These are phyloP conservation scores for Semotilus atromaculatus DNA, from an alignment of 2,797 vertebrate species.

Conservation along the genomic window DNA sequence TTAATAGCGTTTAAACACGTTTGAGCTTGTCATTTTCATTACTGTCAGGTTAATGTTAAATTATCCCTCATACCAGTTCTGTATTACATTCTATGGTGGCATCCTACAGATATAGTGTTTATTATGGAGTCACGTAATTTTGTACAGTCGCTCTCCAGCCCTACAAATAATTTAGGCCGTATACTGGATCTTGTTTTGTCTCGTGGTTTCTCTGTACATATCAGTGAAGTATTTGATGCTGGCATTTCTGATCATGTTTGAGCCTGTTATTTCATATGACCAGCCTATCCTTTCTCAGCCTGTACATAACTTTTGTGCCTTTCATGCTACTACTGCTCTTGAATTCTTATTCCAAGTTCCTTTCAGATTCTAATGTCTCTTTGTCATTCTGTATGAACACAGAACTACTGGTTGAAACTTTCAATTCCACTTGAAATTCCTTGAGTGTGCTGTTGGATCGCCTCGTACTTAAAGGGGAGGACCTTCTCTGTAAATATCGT, in stretches of 20 bases:
- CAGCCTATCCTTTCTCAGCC: not conserved
- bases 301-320: not conserved
- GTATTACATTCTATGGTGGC: not conserved
- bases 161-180: not conserved
- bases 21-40: not conserved
- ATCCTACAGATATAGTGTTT: not conserved
- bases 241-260: not conserved
- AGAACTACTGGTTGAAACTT: not conserved
- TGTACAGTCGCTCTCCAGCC: not conserved
- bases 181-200: conserved; percentile 3
- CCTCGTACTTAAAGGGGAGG: too few species aligned
- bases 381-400: not conserved
- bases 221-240: not conserved
- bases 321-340: not conserved
- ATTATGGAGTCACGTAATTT: not conserved
- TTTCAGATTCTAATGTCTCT: not conserved
- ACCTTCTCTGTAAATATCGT: too few species aligned
- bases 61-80: not conserved
- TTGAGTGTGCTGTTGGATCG: too few species aligned
- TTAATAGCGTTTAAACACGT: not conserved
- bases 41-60: not conserved
- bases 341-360: not conserved
- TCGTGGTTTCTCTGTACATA: not conserved
- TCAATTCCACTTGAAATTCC: not conserved
- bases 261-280: not conserved